Percentiles rank a stretch among this genome's conserved stretches.
These are phyloP conservation scores for Nixonia krombeini DNA, from an alignment of 1,140 invertebrate species.

Conservation along the genomic window DNA sequence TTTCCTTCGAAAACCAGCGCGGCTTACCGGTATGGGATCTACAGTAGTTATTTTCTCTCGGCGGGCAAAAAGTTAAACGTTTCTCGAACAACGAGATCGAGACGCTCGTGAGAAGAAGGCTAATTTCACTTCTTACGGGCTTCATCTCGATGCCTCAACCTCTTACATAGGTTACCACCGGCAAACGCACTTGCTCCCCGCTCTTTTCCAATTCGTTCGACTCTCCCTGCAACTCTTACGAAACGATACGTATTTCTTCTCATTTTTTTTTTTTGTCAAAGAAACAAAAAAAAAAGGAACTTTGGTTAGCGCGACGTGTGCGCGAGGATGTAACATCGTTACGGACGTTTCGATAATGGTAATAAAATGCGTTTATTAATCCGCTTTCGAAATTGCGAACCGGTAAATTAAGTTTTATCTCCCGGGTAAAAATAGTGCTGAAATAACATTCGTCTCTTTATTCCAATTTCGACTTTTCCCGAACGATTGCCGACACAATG, in stretches of 20 bases:
- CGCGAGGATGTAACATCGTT: too few species aligned
- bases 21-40: conserved; percentile 1
- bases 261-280: too few species aligned
- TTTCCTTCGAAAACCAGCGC: neutral
- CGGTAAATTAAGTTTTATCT: too few species aligned
- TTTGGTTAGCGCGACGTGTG: too few species aligned
- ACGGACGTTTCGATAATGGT: too few species aligned
- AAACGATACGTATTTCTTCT: too few species aligned
- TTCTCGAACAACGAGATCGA: conserved; percentile 4
- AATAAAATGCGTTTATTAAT: too few species aligned
- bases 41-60: neutral
- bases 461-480: neutral
- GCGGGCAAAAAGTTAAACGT: conserved; percentile 2
- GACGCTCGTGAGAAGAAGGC: conserved; percentile 1
- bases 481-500: neutral
- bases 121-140: conserved; percentile 3
- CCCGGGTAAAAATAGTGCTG: neutral
- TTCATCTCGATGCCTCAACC: neutral
- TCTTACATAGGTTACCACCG: neutral
- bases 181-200: neutral
- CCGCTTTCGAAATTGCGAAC: too few species aligned
- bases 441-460: neutral
- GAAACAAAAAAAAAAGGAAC: too few species aligned
- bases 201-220: neutral
- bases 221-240: too few species aligned